Evolutionary conservation across 2,113 vertebrate genomes (phyloP), one percentile per base, ranked within the genome.

Genomic region (Apteryx mantelli): DNA sequence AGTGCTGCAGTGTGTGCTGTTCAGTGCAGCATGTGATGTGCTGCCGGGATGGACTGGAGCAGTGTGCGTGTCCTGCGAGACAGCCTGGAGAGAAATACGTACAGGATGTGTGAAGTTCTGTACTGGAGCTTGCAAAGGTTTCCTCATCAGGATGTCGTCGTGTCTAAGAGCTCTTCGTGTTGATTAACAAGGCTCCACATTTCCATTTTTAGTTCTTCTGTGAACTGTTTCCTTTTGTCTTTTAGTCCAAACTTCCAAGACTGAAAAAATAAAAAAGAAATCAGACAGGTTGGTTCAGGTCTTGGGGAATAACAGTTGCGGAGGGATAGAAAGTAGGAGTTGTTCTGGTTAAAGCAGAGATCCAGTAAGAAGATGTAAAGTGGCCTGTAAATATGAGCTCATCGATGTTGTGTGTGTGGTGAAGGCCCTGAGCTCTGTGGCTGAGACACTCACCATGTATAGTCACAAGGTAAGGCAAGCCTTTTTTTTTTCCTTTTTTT

Each of bases 171-270:
- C 79, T 82, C 83, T 80, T 61, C 25, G 3, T 48, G 26, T 65
- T 92, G 74, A 80, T 97, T 81, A 94, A 56, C 0, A 2, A 89
- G 61, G 73, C 52, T 77, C 44, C 52, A 76, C 5, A 3, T 61
- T 96, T 94, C 89, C 40, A 38, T 92, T 74, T 76, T 96, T 95
- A 88, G 64, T 92, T 88, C n/a, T 44, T 56, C 89, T 91, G 88
- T 89, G 86, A 93, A 11, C 64, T 2, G 1, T 50, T 91, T 73
- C 64, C 82, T 95, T 98, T 98, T 89, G 52, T 96, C 89, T 93
- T 93, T 95, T 61, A 5, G 4, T 61, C 58, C 56, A 83, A 81
- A 77, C 42, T 88, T 91, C 36, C 60, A 92, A 89, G 71, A 20
- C 30, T 81, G 19, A 65, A 19, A 38, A 20, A 32, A 50, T 22